Evolutionary conservation across 2,113 vertebrate genomes (phyloP).

Genomic region (Pelodiscus sinensis): DNA sequence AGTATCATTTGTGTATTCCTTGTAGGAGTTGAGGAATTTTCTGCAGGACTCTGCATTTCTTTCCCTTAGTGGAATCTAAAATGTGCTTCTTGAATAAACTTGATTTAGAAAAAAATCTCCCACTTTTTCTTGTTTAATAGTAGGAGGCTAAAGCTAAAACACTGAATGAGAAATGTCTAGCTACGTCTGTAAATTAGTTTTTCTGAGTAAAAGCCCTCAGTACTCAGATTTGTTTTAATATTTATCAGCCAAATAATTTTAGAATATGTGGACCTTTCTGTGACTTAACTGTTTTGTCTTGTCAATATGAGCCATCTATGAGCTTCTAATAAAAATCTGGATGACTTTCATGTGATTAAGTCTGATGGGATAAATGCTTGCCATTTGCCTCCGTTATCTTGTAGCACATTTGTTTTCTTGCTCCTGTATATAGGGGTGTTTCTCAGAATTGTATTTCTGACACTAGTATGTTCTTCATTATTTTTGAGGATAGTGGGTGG

Average conservation of each 20-base stretch:
- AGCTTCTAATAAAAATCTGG: not conserved
- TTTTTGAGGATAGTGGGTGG: not conserved
- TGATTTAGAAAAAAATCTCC: not conserved
- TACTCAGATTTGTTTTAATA: not conserved
- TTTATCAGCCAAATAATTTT: not conserved
- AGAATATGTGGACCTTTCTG: not conserved
- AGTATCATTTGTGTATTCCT: not conserved
- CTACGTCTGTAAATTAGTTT: not conserved
- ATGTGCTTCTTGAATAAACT: not conserved
- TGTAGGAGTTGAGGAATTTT: not conserved
- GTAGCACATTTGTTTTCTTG: not conserved
- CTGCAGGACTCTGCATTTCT: not conserved
- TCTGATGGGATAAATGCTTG: not conserved
- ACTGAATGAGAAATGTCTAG: not conserved
- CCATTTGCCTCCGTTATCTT: rapidly evolving
- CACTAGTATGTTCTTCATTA: not conserved
- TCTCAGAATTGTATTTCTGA: not conserved
- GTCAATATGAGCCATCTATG: too few species aligned
- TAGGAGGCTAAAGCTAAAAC: not conserved
- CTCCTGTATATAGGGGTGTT: not conserved
- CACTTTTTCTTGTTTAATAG: conserved; percentile 9
- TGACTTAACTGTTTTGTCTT: too few species aligned
- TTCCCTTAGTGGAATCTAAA: not conserved
- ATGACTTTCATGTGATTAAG: not conserved
- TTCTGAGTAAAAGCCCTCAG: not conserved